Percentiles rank a stretch among this genome's conserved stretches.
phyloP scores from a whole-genome alignment of 2,888 invertebrate genomes.

The Oscheius onirici region DNA sequence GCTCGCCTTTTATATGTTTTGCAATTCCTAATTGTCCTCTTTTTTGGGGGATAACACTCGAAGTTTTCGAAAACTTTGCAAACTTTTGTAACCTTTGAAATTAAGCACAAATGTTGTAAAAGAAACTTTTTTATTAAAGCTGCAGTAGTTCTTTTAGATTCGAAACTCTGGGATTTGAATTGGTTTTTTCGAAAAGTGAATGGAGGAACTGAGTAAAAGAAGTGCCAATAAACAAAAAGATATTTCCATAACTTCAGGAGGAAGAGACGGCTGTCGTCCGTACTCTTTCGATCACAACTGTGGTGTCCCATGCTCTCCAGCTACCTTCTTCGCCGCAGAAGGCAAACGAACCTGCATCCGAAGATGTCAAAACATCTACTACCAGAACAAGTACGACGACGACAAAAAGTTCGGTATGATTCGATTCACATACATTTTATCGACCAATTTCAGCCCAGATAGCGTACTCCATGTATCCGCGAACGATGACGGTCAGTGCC shows the following conservation, averaged over 20 bases:
- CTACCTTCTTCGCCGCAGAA: constrained; percentile 66
- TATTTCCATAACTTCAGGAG: constrained; percentile 44
- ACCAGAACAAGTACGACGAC: constrained; percentile 65
- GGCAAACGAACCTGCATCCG: constrained; percentile 61
- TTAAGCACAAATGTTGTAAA: too few species aligned
- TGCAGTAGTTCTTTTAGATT: too few species aligned
- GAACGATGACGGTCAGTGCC: constrained; percentile 68
- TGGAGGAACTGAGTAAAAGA: too few species aligned
- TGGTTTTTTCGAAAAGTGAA: too few species aligned
- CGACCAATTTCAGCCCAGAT: constrained; percentile 57
- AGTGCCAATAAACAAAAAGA: neutral
- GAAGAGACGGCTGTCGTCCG: constrained; percentile 69
- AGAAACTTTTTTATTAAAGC: too few species aligned
- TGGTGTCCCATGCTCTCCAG: constrained; percentile 69
- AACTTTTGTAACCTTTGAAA: too few species aligned
- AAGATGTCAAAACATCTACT: constrained; percentile 67
- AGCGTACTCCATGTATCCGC: constrained; percentile 70
- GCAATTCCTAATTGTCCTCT: neutral
- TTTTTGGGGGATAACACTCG: neutral
- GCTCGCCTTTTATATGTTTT: neutral
- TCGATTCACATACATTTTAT: neutral
- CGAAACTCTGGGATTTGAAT: too few species aligned
- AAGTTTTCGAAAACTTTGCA: too few species aligned
- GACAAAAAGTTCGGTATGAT: constrained; percentile 64
- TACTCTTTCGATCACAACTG: constrained; percentile 64